A percentile compares a stretch with the other conserved stretches of the same genome.
Conservation (phyloP, 2,888 invertebrate genomes). For the Hypolimnas misippus region DNA sequence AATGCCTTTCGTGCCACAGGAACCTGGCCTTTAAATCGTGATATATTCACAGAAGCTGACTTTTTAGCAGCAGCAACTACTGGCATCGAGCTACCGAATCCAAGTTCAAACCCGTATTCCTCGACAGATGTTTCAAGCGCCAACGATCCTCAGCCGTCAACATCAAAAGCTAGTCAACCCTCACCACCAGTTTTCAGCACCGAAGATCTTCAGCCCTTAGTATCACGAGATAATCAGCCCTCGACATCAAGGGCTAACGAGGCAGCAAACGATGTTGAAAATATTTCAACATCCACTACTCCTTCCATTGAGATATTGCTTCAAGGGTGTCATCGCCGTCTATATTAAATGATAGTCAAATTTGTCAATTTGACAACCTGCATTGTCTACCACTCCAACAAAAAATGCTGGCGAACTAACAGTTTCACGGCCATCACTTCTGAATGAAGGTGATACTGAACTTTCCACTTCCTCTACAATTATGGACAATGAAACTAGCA, state of each 20-base stretch:
- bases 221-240: not conserved
- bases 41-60: slow-evolving; percentile 43
- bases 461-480: not conserved
- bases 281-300: not conserved
- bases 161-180: too few relatives aligned
- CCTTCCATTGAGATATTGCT: not conserved
- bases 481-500: too few relatives aligned
- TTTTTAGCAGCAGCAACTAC: slow-evolving; percentile 45
- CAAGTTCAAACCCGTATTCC: not conserved
- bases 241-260: too few relatives aligned
- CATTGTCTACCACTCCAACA: not conserved
- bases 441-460: not conserved
- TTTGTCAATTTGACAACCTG: not conserved
- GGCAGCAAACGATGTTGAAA: too few relatives aligned
- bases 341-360: too few relatives aligned
- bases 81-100: slow-evolving; percentile 21
- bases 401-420: not conserved
- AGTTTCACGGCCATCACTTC: not conserved
- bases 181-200: too few relatives aligned
- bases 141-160: too few relatives aligned
- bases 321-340: not conserved
- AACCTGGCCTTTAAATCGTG: slow-evolving; percentile 45
- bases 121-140: not conserved
- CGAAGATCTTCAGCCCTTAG: not conserved
- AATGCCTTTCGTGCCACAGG: slow-evolving; percentile 45